phyloP scores from a whole-genome alignment of 2,888 invertebrate genomes.

The Nemurella pictetii region DNA sequence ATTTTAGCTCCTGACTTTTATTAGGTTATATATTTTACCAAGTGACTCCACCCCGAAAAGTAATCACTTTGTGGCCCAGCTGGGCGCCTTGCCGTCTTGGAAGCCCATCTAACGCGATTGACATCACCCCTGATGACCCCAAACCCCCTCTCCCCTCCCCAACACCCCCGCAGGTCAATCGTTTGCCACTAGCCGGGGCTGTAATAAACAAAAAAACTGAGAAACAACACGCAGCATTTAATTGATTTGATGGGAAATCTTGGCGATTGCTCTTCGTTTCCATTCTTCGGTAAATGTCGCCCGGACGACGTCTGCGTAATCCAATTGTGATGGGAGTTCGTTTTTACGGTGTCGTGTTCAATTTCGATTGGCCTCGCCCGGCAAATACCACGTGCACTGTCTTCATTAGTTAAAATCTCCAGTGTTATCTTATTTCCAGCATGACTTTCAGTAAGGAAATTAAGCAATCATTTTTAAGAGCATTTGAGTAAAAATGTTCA shows the following conservation, averaged over 20 bases:
- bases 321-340: not conserved
- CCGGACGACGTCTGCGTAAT: not conserved
- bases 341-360: not conserved
- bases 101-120: not conserved
- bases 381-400: not conserved
- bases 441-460: not conserved
- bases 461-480: not conserved
- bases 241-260: not conserved
- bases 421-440: not conserved
- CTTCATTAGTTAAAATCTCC: not conserved
- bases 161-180: not conserved
- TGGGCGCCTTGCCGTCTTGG: not conserved
- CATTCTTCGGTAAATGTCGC: not conserved
- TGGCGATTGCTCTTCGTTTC: not conserved
- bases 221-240: not conserved
- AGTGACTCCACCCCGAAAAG: constrained; percentile 9
- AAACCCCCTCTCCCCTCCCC: no score
- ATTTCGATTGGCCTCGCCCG: not conserved
- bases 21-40: not conserved
- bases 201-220: not conserved
- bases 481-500: not conserved
- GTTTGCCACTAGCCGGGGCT: not conserved
- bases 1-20: constrained; percentile 28
- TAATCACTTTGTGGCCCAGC: constrained; percentile 20
- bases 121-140: constrained; percentile 12